A percentile compares a stretch with the other conserved stretches of the same genome.
Conservation (phyloP, 2,888 invertebrate genomes). For the Polydrusus pterygomalis region DNA sequence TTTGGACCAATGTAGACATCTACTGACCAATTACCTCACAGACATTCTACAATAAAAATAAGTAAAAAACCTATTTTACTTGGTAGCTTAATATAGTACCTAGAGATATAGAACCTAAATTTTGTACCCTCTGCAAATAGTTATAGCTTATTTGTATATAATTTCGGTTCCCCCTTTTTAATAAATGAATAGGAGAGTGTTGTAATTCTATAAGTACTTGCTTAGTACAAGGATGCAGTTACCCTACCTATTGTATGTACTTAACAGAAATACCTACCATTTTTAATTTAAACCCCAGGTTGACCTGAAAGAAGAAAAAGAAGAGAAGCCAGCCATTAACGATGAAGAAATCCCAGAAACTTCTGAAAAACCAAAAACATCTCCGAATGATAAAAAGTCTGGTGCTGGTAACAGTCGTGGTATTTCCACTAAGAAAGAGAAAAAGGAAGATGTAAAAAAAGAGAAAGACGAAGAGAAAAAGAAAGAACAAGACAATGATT, state of each 20-base stretch:
- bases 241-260: neutral
- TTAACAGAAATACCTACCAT: neutral
- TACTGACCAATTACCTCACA: too few species aligned
- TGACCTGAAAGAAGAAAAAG: conserved; percentile 78
- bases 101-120: too few species aligned
- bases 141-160: too few species aligned
- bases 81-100: too few species aligned
- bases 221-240: too few species aligned
- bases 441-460: conserved; percentile 70
- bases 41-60: too few species aligned
- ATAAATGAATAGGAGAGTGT: too few species aligned
- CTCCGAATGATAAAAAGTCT: conserved; percentile 47
- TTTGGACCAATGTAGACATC: too few species aligned
- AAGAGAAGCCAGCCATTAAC: conserved; percentile 78
- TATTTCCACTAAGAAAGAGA: conserved; percentile 65
- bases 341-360: conserved; percentile 80
- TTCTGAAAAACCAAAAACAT: conserved; percentile 77
- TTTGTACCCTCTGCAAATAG: too few species aligned
- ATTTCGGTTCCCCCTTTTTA: too few species aligned
- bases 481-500: conserved; percentile 78
- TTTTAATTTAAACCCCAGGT: conserved; percentile 70
- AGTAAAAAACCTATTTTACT: too few species aligned
- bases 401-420: conserved; percentile 23
- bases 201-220: too few species aligned
- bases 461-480: conserved; percentile 73